Percentiles rank a stretch among this genome's conserved stretches.
Evolutionary conservation across 2,888 invertebrate species (phyloP).

Genomic region (Phengaris arion): DNA sequence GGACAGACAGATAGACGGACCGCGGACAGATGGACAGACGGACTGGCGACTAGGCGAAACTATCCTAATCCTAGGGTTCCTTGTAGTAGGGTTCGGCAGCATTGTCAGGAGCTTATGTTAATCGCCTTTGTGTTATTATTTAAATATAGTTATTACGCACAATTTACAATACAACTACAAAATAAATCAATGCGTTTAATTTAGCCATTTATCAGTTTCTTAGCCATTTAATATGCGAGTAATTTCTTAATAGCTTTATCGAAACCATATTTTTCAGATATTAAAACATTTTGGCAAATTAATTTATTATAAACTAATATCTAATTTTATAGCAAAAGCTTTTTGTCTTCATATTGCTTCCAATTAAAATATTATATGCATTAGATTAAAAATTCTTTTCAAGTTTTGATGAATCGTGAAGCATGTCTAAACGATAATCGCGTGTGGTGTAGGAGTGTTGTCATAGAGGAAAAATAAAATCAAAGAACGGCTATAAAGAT

Average conservation of each 20-base stretch:
- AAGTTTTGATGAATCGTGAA: slow-evolving; percentile 38
- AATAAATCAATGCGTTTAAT: not conserved
- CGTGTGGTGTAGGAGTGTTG: slow-evolving; percentile 37
- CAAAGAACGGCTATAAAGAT: slow-evolving; percentile 37
- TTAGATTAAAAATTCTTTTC: slow-evolving; percentile 34
- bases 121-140: no score
- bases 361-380: slow-evolving; percentile 27
- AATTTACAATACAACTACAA: no score
- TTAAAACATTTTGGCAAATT: not conserved
- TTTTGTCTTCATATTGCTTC: not conserved
- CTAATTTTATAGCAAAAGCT: not conserved
- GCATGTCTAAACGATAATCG: slow-evolving; percentile 44
- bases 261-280: not conserved
- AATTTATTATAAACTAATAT: not conserved
- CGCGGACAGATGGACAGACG: no score
- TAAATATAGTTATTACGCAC: no score
- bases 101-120: no score
- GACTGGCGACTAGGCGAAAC: no score
- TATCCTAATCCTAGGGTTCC: no score
- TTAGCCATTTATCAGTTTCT: not conserved
- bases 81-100: no score
- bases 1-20: no score
- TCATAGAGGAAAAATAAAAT: slow-evolving; percentile 38
- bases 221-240: not conserved
- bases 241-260: not conserved